Evolutionary conservation across 2,888 invertebrate genomes (phyloP), one percentile per base, ranked within the genome.

Genomic region (Agrotis segetum): DNA sequence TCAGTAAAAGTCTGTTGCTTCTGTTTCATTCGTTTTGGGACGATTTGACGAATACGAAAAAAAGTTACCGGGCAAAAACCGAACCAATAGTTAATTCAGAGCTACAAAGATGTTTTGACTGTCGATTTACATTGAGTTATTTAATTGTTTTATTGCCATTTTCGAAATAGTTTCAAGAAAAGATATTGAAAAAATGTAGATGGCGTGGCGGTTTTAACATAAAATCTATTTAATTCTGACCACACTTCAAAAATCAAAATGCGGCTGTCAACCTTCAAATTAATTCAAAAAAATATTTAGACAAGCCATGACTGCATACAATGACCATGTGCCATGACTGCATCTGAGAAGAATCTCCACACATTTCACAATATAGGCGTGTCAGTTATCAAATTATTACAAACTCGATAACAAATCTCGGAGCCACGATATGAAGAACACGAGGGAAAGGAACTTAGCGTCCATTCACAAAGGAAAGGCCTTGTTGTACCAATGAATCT

Each of bases 401-500:
- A 55, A 70, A 50, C 49, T 61, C 63, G 55, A 63, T 65, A 73
- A 55, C 52, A 65, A 44, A 29, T 14, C 34, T 49, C 11, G 16
- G 46, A 46, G 14, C 47, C 46, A 62, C 19, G 47, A 49, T 58
- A 47, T 59, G 74, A 72, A 67, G 79, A 71, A 61, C 64, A 56
- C 49, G 62, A 83, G 83, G 55, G 83, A 79, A 79, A 83, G 83
- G 82, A 60, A 62, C 74, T 61, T 61, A n/a, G 6, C 50, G 52
- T 70, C 74, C 80, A 80, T 83, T 80, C 83, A 80, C 80, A 74
- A 70, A 79, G 83, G 80, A 79, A 80, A 83, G 80, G 80, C 83
- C 80, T 83, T 80, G 80, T 63, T 44, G 69, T 79, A 63, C 73
- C 56, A 55, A 56, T 29, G 61, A 62, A 56, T 29, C 40, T 44